Conservation (phyloP, 2,113 vertebrate genomes). For the Saguinus midas region DNA sequence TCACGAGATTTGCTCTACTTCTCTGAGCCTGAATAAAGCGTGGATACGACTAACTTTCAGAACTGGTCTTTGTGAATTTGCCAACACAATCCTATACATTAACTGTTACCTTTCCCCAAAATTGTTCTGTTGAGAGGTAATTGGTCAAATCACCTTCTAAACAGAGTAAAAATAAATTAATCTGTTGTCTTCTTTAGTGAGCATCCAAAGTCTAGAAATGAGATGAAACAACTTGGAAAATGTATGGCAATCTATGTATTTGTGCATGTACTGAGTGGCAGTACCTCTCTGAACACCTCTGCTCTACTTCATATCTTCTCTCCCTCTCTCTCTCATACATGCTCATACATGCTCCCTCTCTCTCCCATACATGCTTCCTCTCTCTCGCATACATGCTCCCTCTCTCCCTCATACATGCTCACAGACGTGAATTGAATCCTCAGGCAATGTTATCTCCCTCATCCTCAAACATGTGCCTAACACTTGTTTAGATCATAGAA, state of each 20-base stretch:
- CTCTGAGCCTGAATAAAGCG: background rate
- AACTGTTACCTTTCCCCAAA: background rate
- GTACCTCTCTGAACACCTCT: background rate
- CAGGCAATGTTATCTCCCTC: slow-evolving; percentile 62
- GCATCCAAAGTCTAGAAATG: background rate
- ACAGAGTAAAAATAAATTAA: background rate
- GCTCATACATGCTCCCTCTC: background rate
- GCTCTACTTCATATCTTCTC: background rate
- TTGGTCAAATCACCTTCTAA: background rate
- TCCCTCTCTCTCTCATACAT: background rate
- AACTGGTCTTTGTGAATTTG: background rate
- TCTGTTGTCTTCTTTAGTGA: background rate
- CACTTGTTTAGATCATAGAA: slow-evolving; percentile 73
- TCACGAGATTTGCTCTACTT: background rate
- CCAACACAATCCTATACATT: background rate
- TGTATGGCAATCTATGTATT: background rate
- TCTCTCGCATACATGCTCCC: background rate
- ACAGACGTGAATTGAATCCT: slow-evolving; percentile 11
- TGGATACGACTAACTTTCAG: background rate
- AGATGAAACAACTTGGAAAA: background rate
- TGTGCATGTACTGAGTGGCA: background rate
- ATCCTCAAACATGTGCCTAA: slow-evolving; percentile 77
- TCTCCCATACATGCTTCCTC: background rate
- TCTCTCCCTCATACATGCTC: background rate
- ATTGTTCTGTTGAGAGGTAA: background rate